Conservation (phyloP, 2,113 vertebrate genomes). For the Mixornis gularis region DNA sequence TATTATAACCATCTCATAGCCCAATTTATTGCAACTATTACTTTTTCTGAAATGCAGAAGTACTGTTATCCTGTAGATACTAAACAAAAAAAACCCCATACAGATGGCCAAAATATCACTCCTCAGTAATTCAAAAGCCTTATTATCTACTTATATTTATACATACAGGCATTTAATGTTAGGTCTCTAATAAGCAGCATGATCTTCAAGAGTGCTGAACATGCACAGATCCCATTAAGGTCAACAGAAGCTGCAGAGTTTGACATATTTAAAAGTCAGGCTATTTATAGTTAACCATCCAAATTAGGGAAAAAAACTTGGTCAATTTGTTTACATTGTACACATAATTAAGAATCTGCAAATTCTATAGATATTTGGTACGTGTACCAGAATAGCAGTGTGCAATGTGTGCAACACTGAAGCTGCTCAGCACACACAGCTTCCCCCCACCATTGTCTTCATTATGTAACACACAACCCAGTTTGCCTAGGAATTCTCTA, state of each 20-base stretch:
- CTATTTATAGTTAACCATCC: constrained; percentile 14
- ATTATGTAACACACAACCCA: background rate
- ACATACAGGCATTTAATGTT: background rate
- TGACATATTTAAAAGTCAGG: constrained; percentile 1
- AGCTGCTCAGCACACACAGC: background rate
- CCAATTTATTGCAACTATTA: background rate
- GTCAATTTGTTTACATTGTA: background rate
- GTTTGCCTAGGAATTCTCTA: background rate
- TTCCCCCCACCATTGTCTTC: background rate
- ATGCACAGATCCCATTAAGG: constrained; percentile 32
- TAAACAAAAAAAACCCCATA: accelerated
- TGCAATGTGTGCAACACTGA: background rate
- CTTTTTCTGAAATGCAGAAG: background rate
- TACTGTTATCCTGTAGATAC: background rate
- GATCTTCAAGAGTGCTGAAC: constrained; percentile 20
- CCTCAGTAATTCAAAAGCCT: background rate
- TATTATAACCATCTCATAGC: background rate
- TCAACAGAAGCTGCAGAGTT: constrained; percentile 11
- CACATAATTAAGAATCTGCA: background rate
- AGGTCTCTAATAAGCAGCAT: background rate
- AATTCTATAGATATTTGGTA: background rate
- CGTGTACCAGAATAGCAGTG: background rate
- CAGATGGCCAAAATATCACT: background rate
- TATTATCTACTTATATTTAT: background rate
- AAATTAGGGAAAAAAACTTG: background rate